Evolutionary conservation across 2,797 vertebrate genomes (phyloP).

Genomic region (Squalus acanthias): DNA sequence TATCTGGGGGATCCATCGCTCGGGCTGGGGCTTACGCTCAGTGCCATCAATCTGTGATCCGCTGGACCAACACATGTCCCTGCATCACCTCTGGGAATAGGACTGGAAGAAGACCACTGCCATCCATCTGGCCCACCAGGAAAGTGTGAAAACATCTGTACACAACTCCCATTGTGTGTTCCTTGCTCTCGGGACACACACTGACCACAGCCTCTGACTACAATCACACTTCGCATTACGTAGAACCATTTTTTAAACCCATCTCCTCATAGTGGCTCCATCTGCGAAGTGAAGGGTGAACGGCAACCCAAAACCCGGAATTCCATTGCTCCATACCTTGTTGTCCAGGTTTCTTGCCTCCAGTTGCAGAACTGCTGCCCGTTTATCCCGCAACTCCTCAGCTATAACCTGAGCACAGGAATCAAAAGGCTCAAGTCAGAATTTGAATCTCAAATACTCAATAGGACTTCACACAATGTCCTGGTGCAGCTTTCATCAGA

Average conservation of each 20-base stretch:
- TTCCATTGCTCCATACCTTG: constrained; percentile 62
- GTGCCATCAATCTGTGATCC: not conserved
- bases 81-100: not conserved
- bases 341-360: constrained; percentile 85
- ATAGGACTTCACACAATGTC: not conserved
- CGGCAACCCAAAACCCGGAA: not conserved
- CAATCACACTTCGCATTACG: not conserved
- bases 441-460: not conserved
- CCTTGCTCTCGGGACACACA: not conserved
- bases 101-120: not conserved
- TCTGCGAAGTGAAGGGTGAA: not conserved
- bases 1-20: not conserved
- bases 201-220: not conserved
- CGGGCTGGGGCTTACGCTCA: not conserved
- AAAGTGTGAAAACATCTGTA: not conserved
- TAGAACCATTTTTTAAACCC: not conserved
- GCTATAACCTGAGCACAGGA: constrained; percentile 64
- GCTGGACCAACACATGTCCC: too few relatives aligned
- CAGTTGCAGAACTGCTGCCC: constrained; percentile 71
- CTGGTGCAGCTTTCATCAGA: not conserved
- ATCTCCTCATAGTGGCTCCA: not conserved
- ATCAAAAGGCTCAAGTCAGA: not conserved
- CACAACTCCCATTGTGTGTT: not conserved
- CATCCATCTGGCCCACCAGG: not conserved
- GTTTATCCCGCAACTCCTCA: constrained; percentile 81